These are phyloP conservation scores for Hyposoter dolosus DNA, from an alignment of 2,888 invertebrate genomes.

Conservation along the genomic window DNA sequence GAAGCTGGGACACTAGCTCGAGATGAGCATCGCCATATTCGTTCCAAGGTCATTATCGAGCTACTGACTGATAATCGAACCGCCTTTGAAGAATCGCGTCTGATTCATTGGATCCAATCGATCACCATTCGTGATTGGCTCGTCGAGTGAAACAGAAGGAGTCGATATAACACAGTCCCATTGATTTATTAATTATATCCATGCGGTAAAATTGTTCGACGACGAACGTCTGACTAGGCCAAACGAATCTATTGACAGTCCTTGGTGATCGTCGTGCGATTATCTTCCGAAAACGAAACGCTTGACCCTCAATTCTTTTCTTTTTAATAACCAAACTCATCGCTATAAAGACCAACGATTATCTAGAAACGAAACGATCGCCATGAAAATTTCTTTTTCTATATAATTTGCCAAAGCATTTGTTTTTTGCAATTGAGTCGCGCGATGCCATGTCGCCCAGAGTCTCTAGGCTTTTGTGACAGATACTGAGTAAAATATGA, in stretches of 20 bases:
- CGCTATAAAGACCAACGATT: no score
- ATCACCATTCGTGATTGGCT: not conserved
- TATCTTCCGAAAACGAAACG: not conserved
- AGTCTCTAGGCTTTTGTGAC: constrained; percentile 10
- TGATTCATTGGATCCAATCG: constrained; percentile 8
- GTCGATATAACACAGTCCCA: not conserved
- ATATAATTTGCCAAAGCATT: not conserved
- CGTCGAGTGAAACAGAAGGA: not conserved
- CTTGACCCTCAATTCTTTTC: no score
- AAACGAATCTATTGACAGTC: not conserved
- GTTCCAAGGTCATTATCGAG: not conserved
- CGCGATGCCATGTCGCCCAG: not conserved
- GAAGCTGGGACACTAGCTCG: constrained; percentile 45
- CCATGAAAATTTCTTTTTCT: not conserved
- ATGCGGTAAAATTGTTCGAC: not conserved
- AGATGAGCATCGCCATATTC: constrained; percentile 16
- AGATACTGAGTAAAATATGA: constrained; percentile 40
- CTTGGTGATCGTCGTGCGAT: not conserved
- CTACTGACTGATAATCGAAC: not conserved
- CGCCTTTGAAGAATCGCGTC: not conserved
- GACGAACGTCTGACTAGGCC: not conserved
- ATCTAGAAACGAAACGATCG: no score
- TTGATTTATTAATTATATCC: not conserved
- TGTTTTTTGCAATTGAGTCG: not conserved
- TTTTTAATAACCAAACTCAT: no score